Base-by-base conservation (phyloP, 2,888 invertebrate species). In the Branchinecta sandiegonensis region DNA sequence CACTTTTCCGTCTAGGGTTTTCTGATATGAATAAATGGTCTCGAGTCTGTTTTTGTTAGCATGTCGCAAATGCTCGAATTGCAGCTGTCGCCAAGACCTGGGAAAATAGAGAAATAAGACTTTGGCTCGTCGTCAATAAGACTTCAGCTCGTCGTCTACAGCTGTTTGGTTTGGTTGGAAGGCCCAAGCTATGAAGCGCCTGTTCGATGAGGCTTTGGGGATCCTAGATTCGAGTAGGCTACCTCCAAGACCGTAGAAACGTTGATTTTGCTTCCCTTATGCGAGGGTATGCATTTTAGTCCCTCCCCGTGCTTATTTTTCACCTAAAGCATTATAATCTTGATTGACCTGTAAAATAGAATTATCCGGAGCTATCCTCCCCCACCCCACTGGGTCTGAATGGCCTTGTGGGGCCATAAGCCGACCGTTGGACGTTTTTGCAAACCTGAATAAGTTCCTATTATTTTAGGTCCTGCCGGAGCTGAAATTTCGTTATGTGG, bases 401-500 rank as follows among this genome's bases (percentile, higher is more conserved):
- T 23, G 23, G 23, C n/a, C 13, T 50, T 14, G 14, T n/a, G 56
- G 56, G 56, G 56, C 2, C 3, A 50, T 50, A 50, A 50, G 56
- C 13, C 56, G 13, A n/a, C n/a, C 56, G 2, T 23, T 23, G 23
- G 23, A 23, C 23, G 23, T 23, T 23, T 23, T 23, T 23, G 23
- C 23, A 3, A 23, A 23, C 23, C 23, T 23, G n/a, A 56, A 56
- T 56, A 14, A 14, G 8, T n/a, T 56, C 14, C 70, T 68, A 65
- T 68, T 71, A 70, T 78, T 81, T 3, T 81, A 95, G 92, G 97
- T 96, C 87, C 96, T 97, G 78, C 97, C 97, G 0, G 97, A 97
- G 75, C 80, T 99, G 66, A 97, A 96, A 79, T 99, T 99, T 81
- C 93, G 95, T 73, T 99, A 99, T 77, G 97, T 99, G 0, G 99